Conservation (phyloP, 2,888 invertebrate species). For the Anaspis maculata region DNA sequence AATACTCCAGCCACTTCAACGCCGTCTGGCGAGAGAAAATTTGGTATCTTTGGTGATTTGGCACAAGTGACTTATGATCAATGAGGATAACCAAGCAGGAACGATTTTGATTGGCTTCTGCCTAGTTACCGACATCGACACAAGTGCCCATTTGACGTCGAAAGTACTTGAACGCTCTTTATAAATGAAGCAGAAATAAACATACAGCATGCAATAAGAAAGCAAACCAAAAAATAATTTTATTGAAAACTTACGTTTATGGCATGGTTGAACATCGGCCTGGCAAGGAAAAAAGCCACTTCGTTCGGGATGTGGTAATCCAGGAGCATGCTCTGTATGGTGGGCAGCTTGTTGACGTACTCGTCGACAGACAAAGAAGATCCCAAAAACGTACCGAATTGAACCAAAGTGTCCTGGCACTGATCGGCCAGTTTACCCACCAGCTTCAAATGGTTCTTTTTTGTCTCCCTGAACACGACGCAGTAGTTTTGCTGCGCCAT, state of each 20-base stretch:
- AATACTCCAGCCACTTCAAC: no score
- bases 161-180: no score
- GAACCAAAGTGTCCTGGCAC: slow-evolving; percentile 97
- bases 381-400: slow-evolving; percentile 93
- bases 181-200: no score
- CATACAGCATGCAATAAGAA: not conserved
- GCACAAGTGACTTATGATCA: no score
- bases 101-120: no score
- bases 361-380: slow-evolving; percentile 92
- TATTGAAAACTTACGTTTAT: slow-evolving; percentile 56
- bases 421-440: slow-evolving; percentile 82
- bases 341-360: slow-evolving; percentile 80
- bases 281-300: slow-evolving; percentile 94
- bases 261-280: slow-evolving; percentile 81
- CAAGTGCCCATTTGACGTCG: no score
- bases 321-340: slow-evolving; percentile 77
- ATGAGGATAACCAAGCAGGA: no score
- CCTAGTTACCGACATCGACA: no score
- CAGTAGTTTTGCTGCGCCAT: slow-evolving; percentile 97
- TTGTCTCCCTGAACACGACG: slow-evolving; percentile 78
- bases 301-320: slow-evolving; percentile 93
- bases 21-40: no score
- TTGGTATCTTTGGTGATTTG: no score
- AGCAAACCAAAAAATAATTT: not conserved
- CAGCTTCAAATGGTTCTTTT: slow-evolving; percentile 76